Percentiles rank a stretch among this genome's conserved stretches.
These are phyloP conservation scores for Semnornis frantzii DNA, from an alignment of 2,113 vertebrate species.

Conservation along the genomic window DNA sequence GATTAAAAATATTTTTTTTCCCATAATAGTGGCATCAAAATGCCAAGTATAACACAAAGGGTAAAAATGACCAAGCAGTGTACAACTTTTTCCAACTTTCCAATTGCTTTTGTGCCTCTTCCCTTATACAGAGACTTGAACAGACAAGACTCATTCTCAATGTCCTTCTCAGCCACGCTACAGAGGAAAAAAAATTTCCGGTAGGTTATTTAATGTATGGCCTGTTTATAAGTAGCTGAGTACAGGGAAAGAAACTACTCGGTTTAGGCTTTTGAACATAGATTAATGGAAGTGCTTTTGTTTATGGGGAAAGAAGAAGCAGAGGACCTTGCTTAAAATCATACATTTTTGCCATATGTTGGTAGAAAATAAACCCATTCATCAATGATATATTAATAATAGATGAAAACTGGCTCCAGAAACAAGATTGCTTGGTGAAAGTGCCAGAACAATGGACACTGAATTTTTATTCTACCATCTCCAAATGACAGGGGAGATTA, in stretches of 20 bases:
- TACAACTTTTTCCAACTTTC: neutral
- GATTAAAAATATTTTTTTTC: neutral
- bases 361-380: slow-evolving; percentile 58
- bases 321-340: neutral
- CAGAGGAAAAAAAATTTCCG: slow-evolving; percentile 8
- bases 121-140: neutral
- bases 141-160: neutral
- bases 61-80: neutral
- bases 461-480: slow-evolving; percentile 51
- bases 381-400: slow-evolving; percentile 56
- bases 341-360: slow-evolving; percentile 40
- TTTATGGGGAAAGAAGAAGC: slow-evolving; percentile 21
- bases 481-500: slow-evolving; percentile 44
- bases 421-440: slow-evolving; percentile 51
- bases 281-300: slow-evolving; percentile 51
- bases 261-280: slow-evolving; percentile 32
- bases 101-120: neutral
- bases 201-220: slow-evolving; percentile 16
- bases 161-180: neutral
- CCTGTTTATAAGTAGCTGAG: slow-evolving; percentile 7
- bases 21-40: neutral
- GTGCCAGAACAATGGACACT: slow-evolving; percentile 32
- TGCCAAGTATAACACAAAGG: neutral
- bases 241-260: slow-evolving; percentile 34
- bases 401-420: slow-evolving; percentile 53